These are phyloP conservation scores for Montifringilla adamsi DNA, from an alignment of 2,113 vertebrate species.

Conservation along the genomic window DNA sequence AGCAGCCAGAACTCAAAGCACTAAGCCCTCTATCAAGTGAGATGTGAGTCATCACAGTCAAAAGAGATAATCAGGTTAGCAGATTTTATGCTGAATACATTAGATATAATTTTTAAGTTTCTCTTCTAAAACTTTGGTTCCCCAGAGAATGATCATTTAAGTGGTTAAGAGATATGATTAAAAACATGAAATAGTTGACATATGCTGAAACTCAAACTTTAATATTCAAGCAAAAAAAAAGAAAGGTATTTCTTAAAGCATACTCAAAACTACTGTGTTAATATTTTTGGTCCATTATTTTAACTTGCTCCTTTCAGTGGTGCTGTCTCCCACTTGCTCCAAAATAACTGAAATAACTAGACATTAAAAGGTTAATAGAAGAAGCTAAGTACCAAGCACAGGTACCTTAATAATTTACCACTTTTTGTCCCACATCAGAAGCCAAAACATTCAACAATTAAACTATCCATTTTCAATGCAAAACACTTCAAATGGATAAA, in stretches of 20 bases:
- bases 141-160: conserved; percentile 22
- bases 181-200: conserved; percentile 29
- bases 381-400: not conserved
- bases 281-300: not conserved
- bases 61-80: conserved; percentile 40
- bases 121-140: conserved; percentile 28
- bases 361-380: not conserved
- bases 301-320: not conserved
- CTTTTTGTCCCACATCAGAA: not conserved
- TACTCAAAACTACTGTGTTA: not conserved
- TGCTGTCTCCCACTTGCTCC: not conserved
- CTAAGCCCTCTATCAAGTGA: not conserved
- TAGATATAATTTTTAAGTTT: conserved; percentile 38
- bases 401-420: not conserved
- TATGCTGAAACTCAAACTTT: not conserved
- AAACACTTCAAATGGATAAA: not conserved
- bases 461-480: not conserved
- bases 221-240: not conserved
- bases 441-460: not conserved
- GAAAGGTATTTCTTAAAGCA: not conserved
- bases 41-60: conserved; percentile 28
- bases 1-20: not conserved
- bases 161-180: not conserved
- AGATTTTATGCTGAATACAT: conserved; percentile 48
- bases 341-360: not conserved